Conservation (phyloP, 2,888 invertebrate genomes). For the Pachymerium ferrugineum region DNA sequence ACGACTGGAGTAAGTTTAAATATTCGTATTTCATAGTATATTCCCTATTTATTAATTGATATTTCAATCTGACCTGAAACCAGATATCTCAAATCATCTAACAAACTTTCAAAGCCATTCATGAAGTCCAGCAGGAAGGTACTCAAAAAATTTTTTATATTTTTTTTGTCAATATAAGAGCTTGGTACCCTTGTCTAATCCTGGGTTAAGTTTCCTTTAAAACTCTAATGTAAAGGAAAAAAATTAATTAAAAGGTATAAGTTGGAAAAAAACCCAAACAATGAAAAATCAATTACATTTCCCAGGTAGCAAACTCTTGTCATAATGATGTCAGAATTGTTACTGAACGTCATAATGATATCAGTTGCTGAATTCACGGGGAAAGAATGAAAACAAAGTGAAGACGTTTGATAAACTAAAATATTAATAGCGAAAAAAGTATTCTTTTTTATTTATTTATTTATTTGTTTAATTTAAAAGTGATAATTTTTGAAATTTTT, state of each 20-base stretch:
- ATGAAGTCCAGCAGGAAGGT: conserved; percentile 95
- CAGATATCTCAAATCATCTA: conserved; percentile 96
- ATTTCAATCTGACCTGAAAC: conserved; percentile 51
- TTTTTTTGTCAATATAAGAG: not conserved
- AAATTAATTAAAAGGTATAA: not conserved
- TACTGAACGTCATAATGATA: not conserved
- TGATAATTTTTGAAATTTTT: conserved; percentile 6
- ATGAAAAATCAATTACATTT: not conserved
- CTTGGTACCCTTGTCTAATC: conserved; percentile 27
- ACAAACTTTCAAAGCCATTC: conserved; percentile 97
- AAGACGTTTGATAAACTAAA: not conserved
- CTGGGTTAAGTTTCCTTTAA: conserved; percentile 32
- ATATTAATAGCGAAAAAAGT: not conserved
- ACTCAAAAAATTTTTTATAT: conserved; percentile 35
- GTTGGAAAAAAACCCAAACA: too few relatives aligned
- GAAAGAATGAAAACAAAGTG: not conserved
- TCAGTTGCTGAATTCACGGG: not conserved
- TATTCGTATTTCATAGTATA: conserved; percentile 4
- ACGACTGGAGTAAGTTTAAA: conserved; percentile 54
- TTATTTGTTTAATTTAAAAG: not conserved
- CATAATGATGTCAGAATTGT: too few relatives aligned
- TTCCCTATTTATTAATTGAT: not conserved
- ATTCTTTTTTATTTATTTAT: not conserved
- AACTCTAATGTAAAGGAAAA: not conserved
- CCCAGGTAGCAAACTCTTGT: too few relatives aligned